Evolutionary conservation across 2,888 invertebrate genomes (phyloP).

Genomic region (Podabrus alpinus): DNA sequence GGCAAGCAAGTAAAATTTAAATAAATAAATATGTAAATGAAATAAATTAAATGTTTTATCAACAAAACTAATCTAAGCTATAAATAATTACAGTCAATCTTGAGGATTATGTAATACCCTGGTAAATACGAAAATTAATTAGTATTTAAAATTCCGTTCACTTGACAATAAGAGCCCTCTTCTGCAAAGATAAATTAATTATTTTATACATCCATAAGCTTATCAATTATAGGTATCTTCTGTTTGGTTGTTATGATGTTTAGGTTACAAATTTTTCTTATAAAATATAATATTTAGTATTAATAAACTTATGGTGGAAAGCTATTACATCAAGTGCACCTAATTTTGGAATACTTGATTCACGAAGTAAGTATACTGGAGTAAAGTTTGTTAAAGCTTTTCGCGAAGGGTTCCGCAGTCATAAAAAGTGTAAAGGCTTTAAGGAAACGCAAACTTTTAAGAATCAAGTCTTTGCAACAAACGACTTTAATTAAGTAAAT

Average conservation of each 20-base stretch:
- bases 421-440: background rate
- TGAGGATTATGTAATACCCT: background rate
- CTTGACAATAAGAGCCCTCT: background rate
- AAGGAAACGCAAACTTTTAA: background rate
- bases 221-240: background rate
- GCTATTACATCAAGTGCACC: background rate
- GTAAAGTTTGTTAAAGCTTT: background rate
- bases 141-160: background rate
- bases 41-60: background rate
- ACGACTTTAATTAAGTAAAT: background rate
- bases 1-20: no score
- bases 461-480: background rate
- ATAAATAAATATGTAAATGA: background rate
- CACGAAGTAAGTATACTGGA: background rate
- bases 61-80: background rate
- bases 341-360: background rate
- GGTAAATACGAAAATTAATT: background rate
- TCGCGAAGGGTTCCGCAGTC: background rate
- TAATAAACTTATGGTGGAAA: background rate
- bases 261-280: background rate
- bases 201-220: no score
- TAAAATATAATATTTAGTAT: background rate
- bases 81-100: background rate
- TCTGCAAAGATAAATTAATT: background rate
- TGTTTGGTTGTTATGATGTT: background rate